These are phyloP conservation scores for Nysson spinosus DNA, from an alignment of 2,888 invertebrate genomes.

Conservation along the genomic window DNA sequence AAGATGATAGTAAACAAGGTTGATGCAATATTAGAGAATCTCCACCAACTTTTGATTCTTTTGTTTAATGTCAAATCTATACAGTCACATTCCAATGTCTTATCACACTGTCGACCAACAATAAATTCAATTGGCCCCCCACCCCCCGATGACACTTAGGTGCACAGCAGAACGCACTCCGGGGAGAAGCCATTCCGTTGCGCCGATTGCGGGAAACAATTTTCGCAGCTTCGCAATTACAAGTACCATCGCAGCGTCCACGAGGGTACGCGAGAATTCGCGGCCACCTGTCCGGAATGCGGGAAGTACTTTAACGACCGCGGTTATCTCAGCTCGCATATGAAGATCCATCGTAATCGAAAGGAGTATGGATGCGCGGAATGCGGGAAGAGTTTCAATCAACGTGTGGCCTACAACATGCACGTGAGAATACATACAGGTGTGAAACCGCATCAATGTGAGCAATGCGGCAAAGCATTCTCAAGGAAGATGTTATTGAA, in stretches of 20 bases:
- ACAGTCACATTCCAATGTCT: no score
- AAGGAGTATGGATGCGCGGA: constrained; percentile 89
- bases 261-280: constrained; percentile 89
- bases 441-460: constrained; percentile 87
- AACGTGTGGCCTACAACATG: constrained; percentile 93
- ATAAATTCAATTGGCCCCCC: no score
- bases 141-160: constrained; percentile 58
- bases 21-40: no score
- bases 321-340: constrained; percentile 90
- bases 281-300: constrained; percentile 86
- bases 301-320: constrained; percentile 91
- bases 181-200: constrained; percentile 83
- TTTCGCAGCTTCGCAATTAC: constrained; percentile 90
- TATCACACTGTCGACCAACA: no score
- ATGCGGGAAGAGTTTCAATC: constrained; percentile 91
- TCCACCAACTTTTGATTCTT: no score
- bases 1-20: no score
- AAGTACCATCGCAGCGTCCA: constrained; percentile 90
- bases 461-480: constrained; percentile 88
- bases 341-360: constrained; percentile 90
- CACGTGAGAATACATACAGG: constrained; percentile 91
- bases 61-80: no score
- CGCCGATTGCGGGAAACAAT: constrained; percentile 87
- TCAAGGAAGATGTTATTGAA: constrained; percentile 91
- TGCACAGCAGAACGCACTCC: constrained; percentile 76